phyloP scores from a whole-genome alignment of 1,140 invertebrate species.

The Aphis gossypii region DNA sequence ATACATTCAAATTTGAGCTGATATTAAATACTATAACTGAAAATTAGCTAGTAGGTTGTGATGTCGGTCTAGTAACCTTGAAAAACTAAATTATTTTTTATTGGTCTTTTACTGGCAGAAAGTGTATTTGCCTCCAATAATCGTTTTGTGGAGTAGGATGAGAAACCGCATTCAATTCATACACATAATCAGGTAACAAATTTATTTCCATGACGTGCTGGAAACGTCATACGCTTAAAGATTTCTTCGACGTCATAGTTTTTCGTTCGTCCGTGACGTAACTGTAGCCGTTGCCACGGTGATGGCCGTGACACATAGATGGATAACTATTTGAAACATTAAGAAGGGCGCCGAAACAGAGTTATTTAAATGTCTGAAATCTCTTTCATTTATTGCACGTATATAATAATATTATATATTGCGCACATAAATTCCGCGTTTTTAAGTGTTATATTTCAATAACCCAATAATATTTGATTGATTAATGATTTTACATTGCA shows the following conservation, averaged over 20 bases:
- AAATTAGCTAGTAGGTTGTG: background rate
- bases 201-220: background rate
- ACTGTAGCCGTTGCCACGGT: conserved; percentile 24
- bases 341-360: background rate
- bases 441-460: background rate
- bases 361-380: background rate
- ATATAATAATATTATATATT: background rate
- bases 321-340: background rate
- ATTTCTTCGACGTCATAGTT: conserved; percentile 44
- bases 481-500: background rate
- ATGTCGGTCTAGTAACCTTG: background rate
- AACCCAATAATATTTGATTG: background rate
- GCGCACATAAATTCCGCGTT: background rate
- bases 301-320: background rate
- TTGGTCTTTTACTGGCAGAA: background rate
- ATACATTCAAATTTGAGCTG: background rate
- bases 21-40: background rate
- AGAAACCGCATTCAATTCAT: background rate
- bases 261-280: conserved; percentile 1
- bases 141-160: background rate
- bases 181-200: background rate
- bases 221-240: conserved; percentile 7
- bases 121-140: background rate
- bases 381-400: background rate
- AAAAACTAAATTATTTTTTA: background rate